Conservation (phyloP, 2,797 vertebrate genomes). For the Coregonus sp. region DNA sequence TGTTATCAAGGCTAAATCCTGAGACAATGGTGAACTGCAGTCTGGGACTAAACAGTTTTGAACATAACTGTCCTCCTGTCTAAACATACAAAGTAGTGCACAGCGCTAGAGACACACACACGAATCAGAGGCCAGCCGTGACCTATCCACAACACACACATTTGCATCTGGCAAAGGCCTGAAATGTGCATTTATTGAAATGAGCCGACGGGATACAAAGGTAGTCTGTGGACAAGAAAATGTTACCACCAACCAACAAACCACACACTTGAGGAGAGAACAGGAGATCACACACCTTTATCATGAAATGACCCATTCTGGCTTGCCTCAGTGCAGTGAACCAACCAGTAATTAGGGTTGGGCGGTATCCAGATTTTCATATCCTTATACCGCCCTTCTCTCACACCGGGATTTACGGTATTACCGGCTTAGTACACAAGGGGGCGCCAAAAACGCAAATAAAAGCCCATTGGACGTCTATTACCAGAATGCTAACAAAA, state of each 20-base stretch:
- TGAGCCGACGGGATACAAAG: not conserved
- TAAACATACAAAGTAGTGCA: not conserved
- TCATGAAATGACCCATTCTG: not conserved
- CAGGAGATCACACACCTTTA: too few relatives aligned
- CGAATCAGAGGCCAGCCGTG: not conserved
- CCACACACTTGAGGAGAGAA: not conserved
- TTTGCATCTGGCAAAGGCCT: constrained; percentile 8
- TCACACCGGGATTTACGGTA: too few relatives aligned
- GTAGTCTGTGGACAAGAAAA: not conserved
- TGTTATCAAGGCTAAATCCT: not conserved
- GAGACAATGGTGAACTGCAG: not conserved
- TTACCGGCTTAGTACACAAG: too few relatives aligned
- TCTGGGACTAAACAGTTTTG: not conserved
- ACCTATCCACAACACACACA: constrained; percentile 1
- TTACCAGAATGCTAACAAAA: too few relatives aligned
- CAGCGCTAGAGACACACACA: constrained; percentile 7
- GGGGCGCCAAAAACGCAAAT: too few relatives aligned
- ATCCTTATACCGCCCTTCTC: too few relatives aligned
- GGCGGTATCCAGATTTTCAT: too few relatives aligned
- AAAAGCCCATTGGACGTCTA: too few relatives aligned
- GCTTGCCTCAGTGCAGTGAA: not conserved
- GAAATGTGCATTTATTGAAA: constrained; percentile 20
- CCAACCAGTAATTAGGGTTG: too few relatives aligned
- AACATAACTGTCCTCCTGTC: not conserved
- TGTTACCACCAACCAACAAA: not conserved